These are phyloP conservation scores for Malacoctenus gilli DNA, from an alignment of 2,797 vertebrate species.

Conservation along the genomic window DNA sequence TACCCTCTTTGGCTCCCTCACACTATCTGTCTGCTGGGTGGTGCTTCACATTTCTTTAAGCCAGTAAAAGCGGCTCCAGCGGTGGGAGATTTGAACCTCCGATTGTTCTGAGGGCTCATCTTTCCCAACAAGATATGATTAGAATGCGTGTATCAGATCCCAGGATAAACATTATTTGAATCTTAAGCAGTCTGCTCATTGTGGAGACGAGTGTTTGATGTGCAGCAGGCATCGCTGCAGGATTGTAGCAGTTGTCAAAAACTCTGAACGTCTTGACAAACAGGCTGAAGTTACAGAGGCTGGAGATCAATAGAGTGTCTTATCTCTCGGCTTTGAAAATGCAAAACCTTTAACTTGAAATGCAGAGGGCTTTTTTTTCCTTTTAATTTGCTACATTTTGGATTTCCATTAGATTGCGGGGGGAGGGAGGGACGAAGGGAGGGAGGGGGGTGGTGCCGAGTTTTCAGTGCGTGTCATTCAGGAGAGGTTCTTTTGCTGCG, in stretches of 20 bases:
- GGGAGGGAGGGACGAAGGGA: too few species aligned
- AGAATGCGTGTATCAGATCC: conserved; percentile 46
- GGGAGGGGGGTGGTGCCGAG: not conserved
- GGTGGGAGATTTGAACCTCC: conserved; percentile 25
- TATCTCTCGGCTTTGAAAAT: conserved; percentile 41
- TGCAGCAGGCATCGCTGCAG: conserved; percentile 49
- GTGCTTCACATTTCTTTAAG: conserved; percentile 8
- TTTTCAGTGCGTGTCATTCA: conserved; percentile 11
- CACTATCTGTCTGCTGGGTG: conserved; percentile 1
- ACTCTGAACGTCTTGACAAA: conserved; percentile 63
- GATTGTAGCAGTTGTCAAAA: conserved; percentile 64
- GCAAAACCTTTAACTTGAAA: conserved; percentile 46
- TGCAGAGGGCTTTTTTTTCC: conserved; percentile 11
- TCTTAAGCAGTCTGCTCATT: conserved; percentile 59
- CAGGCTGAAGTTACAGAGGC: conserved; percentile 40
- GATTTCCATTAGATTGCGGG: conserved; percentile 9
- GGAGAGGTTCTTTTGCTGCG: conserved; percentile 13
- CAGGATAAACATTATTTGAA: conserved; percentile 54
- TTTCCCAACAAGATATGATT: conserved; percentile 41
- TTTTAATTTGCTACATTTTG: conserved; percentile 44
- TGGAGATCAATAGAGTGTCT: conserved; percentile 54
- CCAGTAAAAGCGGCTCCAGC: not conserved
- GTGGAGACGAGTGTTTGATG: conserved; percentile 55
- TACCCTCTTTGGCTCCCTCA: not conserved
- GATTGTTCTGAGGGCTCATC: conserved; percentile 14